Base-by-base conservation (phyloP, 2,888 invertebrate species). In the Galeopsomyia nigrocyanea region DNA sequence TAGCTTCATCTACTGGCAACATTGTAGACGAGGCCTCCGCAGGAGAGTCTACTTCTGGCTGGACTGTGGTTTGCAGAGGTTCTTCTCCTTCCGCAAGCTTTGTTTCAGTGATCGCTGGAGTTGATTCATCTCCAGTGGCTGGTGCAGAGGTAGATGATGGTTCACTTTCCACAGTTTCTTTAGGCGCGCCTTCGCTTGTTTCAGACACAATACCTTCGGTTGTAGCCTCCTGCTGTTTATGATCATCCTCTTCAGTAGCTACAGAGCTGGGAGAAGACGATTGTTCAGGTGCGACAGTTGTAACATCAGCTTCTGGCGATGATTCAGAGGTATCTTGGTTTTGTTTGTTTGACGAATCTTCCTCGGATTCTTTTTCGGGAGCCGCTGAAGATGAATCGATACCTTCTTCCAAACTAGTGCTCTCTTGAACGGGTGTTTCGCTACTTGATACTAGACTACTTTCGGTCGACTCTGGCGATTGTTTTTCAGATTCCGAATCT, bases 41-140 rank as follows among this genome's bases (percentile, higher is more conserved):
- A 47, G 78, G 73, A 78, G 87, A 86, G 73, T 81, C 73, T 57
- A 68, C 78, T 71, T 79, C 64, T 69, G 83, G 3, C 19, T n/a
- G 50, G 58, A 19, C 31, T 17, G 64, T 58, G 1, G 31, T 49
- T 60, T 53, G 26, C 53, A 19, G 55, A 51, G 7, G 10, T 74
- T 65, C 68, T 21, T 70, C 7, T 74, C 61, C 68, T 21, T 70
- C 57, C 63, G 68, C 21, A 47, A 69, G 47, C 67, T 73, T 61
- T 55, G 57, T 62, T 13, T 46, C 39, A 51, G 49, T 17, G 49
- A 46, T 16, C n/a, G 16, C 17, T 56, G 60, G 16, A 17, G 75
- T 56, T 10, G 75, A n/a, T 74, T 73, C 61, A 56, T 70, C 61
- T 31, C 72, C 69, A 16, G 68, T 60, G 65, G 39, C 61, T 53